Evolutionary conservation across 2,113 vertebrate species (phyloP), one percentile per base, ranked within the genome.

Genomic region (Mus spicilegus): DNA sequence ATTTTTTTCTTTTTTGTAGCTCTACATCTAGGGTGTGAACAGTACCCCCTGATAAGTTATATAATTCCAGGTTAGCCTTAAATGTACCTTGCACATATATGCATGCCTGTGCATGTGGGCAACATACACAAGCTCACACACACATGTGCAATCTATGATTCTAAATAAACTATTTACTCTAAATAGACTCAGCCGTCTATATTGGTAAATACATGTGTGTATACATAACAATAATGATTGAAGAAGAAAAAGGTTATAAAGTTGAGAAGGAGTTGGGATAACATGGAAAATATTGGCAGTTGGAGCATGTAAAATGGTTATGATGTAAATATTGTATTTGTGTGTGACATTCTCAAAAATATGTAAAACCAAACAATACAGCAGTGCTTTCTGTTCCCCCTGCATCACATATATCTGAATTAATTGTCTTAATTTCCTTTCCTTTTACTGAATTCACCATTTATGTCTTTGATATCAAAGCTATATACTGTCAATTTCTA

Each of bases 401-500:
- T 73, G 61, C 63, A 65, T 75, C 49, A 58, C 33, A 61, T 19
- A 73, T 6, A 30, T 46, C 17, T 24, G 61, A 39, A 56, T 70
- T 39, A 7, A 42, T 22, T 70, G 46, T 93, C 67, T 42, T 70
- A 5, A 61, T 86, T 94, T 78, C 22, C 14, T 86, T 90, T 90
- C 16, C 36, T 91, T 67, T 54, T 73, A 89, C 7, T 81, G 42
- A 67, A 82, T 75, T 89, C 82, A 36, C 19, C 49, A 19, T 58
- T 56, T 70, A 70, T 20, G 11, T 67, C 49, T 81, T 89, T 92
- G 72, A 46, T 63, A 75, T 87, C 39, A 82, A 56, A 87, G 28
- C 30, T 24, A 39, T 77, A 73, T 81, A 77, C 16, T 58, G 91
- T 87, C 51, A 86, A 88, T 94, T 94, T 95, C 80, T 87, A 17